Conservation (phyloP, 2,888 invertebrate genomes). For the Scaptomyza cyrtandrae region DNA sequence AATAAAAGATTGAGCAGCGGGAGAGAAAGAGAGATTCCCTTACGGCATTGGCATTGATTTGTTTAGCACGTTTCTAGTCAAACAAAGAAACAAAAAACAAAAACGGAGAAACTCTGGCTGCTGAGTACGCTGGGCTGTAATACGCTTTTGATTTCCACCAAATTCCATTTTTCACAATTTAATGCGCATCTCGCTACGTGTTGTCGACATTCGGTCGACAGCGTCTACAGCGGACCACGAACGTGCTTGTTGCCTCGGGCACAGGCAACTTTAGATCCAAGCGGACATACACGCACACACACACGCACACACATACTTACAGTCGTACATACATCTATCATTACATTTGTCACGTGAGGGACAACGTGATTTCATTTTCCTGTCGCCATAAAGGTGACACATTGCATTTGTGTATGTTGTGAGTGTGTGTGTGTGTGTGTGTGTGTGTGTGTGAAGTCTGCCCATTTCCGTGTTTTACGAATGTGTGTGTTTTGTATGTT, state of each 20-base stretch:
- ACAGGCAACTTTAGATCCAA: conserved; percentile 20
- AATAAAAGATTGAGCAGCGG: background rate
- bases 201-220: conserved; percentile 58
- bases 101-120: conserved; percentile 20
- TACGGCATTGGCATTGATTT: conserved; percentile 69
- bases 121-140: conserved; percentile 54
- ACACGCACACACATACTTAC: conserved; percentile 26
- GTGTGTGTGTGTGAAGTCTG: conserved; percentile 21
- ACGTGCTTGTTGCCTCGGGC: conserved; percentile 56
- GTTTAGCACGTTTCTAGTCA: conserved; percentile 52
- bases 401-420: conserved; percentile 61
- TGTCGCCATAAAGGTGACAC: conserved; percentile 80
- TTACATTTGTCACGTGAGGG: conserved; percentile 80
- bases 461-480: conserved; percentile 18
- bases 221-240: conserved; percentile 48
- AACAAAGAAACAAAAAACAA: conserved; percentile 18
- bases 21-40: background rate
- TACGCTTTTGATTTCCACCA: conserved; percentile 78
- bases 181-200: conserved; percentile 78
- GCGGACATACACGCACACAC: conserved; percentile 30
- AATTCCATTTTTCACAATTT: conserved; percentile 80
- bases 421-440: background rate
- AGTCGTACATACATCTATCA: conserved; percentile 66
- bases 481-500: background rate
- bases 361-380: conserved; percentile 80